Percentiles rank a stretch among this genome's conserved stretches.
Conservation (phyloP, 2,113 vertebrate genomes). For the Trogon surrucura region DNA sequence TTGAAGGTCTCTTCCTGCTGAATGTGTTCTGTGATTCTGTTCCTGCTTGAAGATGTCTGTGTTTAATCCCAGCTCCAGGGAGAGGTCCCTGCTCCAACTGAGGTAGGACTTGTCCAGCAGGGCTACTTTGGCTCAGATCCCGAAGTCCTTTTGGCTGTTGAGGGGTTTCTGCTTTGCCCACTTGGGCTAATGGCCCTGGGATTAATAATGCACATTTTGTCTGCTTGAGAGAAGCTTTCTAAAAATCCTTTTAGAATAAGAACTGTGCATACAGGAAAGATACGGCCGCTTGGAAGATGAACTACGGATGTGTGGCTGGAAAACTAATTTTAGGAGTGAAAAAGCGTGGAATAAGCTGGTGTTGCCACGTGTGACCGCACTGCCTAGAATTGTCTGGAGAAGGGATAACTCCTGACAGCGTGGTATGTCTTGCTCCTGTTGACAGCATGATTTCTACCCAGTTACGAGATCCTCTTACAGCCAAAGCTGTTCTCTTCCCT, state of each 20-base stretch:
- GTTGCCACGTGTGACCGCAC: neutral
- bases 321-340: neutral
- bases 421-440: neutral
- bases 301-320: accelerated
- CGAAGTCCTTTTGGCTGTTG: neutral
- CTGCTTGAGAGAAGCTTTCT: neutral
- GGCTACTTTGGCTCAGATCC: neutral
- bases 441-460: neutral
- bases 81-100: neutral
- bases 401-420: neutral
- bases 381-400: neutral
- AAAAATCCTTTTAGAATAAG: neutral
- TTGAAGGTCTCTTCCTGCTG: too few species aligned
- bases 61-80: neutral
- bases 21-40: neutral
- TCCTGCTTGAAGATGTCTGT: neutral
- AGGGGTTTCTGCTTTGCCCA: neutral
- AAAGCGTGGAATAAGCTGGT: neutral
- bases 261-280: neutral
- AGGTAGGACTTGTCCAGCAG: neutral
- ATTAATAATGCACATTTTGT: accelerated
- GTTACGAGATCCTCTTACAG: neutral
- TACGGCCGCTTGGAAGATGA: neutral
- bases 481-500: neutral
- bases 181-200: neutral